Conservation (phyloP, 2,888 invertebrate genomes). For the Synergus umbraculus region DNA sequence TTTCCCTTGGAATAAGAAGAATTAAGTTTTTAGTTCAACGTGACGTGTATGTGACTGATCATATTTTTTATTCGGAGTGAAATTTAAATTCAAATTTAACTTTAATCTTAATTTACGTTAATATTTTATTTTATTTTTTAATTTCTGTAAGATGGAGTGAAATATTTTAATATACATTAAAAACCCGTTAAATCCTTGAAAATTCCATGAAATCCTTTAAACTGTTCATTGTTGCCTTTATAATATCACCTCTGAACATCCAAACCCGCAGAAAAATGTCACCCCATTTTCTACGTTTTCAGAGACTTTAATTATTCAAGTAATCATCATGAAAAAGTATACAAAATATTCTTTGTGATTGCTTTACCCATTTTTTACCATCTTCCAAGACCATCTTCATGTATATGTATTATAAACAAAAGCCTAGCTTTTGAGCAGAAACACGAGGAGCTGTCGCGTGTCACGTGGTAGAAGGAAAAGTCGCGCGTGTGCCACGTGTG, state of each 20-base stretch:
- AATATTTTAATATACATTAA: too few relatives aligned
- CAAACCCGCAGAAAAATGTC: background rate
- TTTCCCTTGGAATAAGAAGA: slow-evolving; percentile 16
- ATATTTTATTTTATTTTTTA: too few relatives aligned
- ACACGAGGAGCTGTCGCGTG: slow-evolving; percentile 12
- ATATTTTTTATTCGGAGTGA: background rate
- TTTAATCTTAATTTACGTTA: too few relatives aligned
- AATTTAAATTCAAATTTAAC: too few relatives aligned
- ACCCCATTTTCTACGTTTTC: background rate
- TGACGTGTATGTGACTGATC: background rate
- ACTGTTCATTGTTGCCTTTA: too few relatives aligned
- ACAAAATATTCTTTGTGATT: background rate
- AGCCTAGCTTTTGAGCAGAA: background rate
- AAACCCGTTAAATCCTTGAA: too few relatives aligned
- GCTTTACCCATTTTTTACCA: background rate
- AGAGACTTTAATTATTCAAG: background rate
- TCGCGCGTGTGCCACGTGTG: slow-evolving; percentile 34
- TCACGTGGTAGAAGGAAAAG: slow-evolving; percentile 25
- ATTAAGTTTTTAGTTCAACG: slow-evolving; percentile 12
- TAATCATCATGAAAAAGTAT: background rate
- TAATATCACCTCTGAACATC: too few relatives aligned
- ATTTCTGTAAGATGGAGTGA: too few relatives aligned
- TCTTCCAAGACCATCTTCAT: background rate
- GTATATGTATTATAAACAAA: background rate
- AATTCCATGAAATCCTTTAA: too few relatives aligned